phyloP scores from a whole-genome alignment of 2,888 invertebrate genomes.

The Vesta saturnalis region DNA sequence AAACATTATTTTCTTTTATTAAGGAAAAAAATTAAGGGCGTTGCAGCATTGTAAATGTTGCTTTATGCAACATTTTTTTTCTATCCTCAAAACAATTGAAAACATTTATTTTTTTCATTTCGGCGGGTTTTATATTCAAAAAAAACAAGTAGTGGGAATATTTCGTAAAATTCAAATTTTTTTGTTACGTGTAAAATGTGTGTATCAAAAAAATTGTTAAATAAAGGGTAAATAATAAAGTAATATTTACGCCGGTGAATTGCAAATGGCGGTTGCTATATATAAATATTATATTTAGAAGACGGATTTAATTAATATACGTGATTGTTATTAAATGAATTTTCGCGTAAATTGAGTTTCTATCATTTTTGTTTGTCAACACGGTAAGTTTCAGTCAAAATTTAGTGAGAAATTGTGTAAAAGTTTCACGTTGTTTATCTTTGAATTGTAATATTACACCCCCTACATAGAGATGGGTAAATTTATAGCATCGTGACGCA shows the following conservation, averaged over 20 bases:
- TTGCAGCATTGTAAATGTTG: too few relatives aligned
- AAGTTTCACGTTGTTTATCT: conserved; percentile 53
- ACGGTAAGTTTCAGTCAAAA: conserved; percentile 40
- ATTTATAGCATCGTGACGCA: conserved; percentile 54
- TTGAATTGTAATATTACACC: conserved; percentile 57
- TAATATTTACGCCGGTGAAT: conserved; percentile 46
- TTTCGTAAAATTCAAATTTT: not conserved
- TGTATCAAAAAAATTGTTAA: not conserved
- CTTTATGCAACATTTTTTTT: too few relatives aligned
- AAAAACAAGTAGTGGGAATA: not conserved
- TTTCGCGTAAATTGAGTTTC: conserved; percentile 5
- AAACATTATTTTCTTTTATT: too few relatives aligned
- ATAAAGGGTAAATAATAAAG: conserved; percentile 7
- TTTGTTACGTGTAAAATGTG: not conserved
- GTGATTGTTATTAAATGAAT: conserved; percentile 28
- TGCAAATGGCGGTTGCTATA: conserved; percentile 62
- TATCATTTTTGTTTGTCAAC: conserved; percentile 34
- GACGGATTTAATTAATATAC: conserved; percentile 35
- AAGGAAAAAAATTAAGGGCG: not conserved
- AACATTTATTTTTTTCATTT: not conserved
- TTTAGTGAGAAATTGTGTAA: conserved; percentile 27
- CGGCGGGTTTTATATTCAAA: too few relatives aligned
- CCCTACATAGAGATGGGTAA: conserved; percentile 58
- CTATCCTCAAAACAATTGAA: too few relatives aligned
- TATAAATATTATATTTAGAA: conserved; percentile 61